Conservation (phyloP, 2,888 invertebrate species). For the Amiota minor region DNA sequence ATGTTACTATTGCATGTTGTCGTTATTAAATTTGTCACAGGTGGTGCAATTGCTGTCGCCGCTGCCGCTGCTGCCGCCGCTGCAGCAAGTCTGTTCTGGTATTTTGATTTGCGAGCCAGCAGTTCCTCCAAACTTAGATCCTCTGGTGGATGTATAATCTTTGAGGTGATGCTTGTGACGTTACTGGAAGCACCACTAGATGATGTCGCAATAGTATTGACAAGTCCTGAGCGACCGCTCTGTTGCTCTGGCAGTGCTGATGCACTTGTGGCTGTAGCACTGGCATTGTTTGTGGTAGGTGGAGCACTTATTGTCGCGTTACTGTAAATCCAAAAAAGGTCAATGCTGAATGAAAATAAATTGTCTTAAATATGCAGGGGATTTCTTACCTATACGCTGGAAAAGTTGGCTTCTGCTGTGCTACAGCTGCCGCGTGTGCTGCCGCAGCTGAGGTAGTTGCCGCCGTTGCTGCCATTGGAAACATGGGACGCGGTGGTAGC, state of each 20-base stretch:
- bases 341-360: background rate
- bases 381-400: conserved; percentile 81
- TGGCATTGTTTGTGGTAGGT: conserved; percentile 76
- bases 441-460: conserved; percentile 79
- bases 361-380: background rate
- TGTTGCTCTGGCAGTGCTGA: conserved; percentile 55
- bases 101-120: conserved; percentile 81
- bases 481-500: conserved; percentile 83
- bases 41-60: conserved; percentile 39
- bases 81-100: conserved; percentile 75
- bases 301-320: conserved; percentile 86
- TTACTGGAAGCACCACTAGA: conserved; percentile 76
- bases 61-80: conserved; percentile 54
- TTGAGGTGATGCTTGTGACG: conserved; percentile 87
- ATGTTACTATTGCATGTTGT: conserved; percentile 40
- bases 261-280: conserved; percentile 72
- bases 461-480: conserved; percentile 83
- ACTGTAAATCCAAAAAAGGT: conserved; percentile 68
- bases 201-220: conserved; percentile 28
- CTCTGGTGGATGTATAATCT: conserved; percentile 94
- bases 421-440: conserved; percentile 72
- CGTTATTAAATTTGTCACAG: conserved; percentile 12
- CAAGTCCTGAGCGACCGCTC: conserved; percentile 51
- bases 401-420: conserved; percentile 83
- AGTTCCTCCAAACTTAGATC: conserved; percentile 92